Conservation (phyloP, 2,888 invertebrate genomes). For the Hydrotaea cyrtoneurina region DNA sequence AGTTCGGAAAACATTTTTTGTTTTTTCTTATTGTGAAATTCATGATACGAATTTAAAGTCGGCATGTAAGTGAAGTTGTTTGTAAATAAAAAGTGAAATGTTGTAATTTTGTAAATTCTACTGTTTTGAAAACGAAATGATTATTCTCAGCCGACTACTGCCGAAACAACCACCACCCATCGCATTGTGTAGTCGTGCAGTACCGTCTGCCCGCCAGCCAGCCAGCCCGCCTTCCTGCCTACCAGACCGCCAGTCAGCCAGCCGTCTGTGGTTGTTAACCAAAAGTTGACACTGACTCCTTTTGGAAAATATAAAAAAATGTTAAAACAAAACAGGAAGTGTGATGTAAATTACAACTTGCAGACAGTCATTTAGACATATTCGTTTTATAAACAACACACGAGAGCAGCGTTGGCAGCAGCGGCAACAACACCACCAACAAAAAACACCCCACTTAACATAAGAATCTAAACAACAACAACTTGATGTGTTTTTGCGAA, state of each 20-base stretch:
- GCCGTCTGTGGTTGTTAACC: constrained; percentile 43
- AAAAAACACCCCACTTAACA: constrained; percentile 52
- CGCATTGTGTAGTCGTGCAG: not conserved
- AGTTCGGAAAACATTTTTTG: no score
- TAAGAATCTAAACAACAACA: constrained; percentile 45
- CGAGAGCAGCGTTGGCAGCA: not conserved
- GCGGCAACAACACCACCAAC: constrained; percentile 4
- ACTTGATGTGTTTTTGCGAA: constrained; percentile 50
- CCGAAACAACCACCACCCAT: not conserved
- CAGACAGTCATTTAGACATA: constrained; percentile 57
- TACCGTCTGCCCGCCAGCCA: not conserved
- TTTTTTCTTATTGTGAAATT: constrained; percentile 28
- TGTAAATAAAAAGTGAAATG: constrained; percentile 37
- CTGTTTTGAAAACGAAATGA: constrained; percentile 30
- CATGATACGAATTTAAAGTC: not conserved
- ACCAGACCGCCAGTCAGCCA: not conserved
- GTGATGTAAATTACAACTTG: constrained; percentile 55
- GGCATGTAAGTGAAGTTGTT: not conserved
- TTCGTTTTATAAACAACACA: constrained; percentile 38
- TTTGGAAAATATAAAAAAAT: not conserved
- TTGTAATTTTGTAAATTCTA: constrained; percentile 18
- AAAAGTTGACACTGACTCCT: constrained; percentile 38
- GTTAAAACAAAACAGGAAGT: constrained; percentile 46
- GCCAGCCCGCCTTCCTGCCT: not conserved
- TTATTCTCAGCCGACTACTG: not conserved